These are phyloP conservation scores for Bettongia penicillata DNA, from an alignment of 2,113 vertebrate species.

Conservation along the genomic window DNA sequence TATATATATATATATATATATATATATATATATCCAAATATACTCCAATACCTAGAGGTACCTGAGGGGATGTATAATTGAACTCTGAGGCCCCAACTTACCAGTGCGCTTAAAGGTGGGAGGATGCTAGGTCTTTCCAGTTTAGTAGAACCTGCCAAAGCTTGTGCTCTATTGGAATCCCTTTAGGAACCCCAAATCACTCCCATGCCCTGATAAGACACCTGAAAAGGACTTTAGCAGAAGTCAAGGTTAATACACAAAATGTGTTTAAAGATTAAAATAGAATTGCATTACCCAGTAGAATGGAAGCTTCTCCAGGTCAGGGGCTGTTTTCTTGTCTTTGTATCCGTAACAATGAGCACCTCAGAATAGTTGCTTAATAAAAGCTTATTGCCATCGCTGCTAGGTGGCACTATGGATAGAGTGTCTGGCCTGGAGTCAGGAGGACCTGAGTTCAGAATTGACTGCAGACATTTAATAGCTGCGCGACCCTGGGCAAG, in stretches of 20 bases:
- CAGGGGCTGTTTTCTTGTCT: not conserved
- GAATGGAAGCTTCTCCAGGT: not conserved
- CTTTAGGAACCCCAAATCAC: not conserved
- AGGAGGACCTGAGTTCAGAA: not conserved
- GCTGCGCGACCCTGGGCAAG: not conserved
- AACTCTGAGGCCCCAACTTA: not conserved
- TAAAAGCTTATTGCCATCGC: not conserved
- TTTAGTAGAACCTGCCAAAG: not conserved
- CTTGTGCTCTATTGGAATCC: no score
- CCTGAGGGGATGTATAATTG: not conserved
- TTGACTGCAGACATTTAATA: not conserved
- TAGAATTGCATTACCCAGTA: not conserved
- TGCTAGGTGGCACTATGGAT: not conserved
- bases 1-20: no score
- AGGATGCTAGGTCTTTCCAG: not conserved
- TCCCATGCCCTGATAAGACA: not conserved
- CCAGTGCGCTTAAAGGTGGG: not conserved
- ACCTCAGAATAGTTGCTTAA: not conserved
- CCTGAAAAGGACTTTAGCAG: not conserved
- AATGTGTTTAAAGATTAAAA: not conserved
- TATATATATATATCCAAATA: no score
- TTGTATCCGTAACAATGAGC: not conserved
- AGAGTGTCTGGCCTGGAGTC: not conserved
- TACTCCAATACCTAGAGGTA: no score
- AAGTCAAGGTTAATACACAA: not conserved